phyloP scores from a whole-genome alignment of 2,888 invertebrate genomes.

The Drosophila paramelanica region DNA sequence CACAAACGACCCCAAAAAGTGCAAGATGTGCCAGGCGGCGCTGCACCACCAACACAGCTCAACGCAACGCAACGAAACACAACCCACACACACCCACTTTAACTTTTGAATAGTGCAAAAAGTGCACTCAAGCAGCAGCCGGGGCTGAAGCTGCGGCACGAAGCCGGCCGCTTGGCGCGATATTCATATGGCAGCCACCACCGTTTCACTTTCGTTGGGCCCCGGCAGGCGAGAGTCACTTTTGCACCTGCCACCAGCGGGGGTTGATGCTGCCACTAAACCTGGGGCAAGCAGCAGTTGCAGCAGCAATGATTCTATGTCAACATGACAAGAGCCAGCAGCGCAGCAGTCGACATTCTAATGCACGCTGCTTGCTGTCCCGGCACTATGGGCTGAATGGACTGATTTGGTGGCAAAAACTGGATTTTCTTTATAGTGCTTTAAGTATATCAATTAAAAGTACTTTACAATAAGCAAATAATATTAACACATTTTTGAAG shows the following conservation, averaged over 20 bases:
- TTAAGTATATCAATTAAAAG: too few relatives aligned
- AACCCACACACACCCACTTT: conserved; percentile 26
- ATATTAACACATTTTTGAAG: too few relatives aligned
- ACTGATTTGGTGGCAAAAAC: too few relatives aligned
- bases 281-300: conserved; percentile 36
- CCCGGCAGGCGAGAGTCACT: conserved; percentile 11
- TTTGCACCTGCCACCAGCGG: conserved; percentile 62
- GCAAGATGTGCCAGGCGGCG: conserved; percentile 35
- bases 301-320: conserved; percentile 70
- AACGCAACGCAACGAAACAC: neutral
- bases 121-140: conserved; percentile 75
- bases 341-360: conserved; percentile 46
- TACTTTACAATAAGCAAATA: too few relatives aligned
- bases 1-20: conserved; percentile 44
- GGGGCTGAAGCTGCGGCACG: conserved; percentile 5
- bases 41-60: conserved; percentile 51
- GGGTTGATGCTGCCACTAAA: conserved; percentile 51
- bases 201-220: conserved; percentile 71
- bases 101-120: conserved; percentile 77
- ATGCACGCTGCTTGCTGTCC: conserved; percentile 39
- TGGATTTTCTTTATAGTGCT: too few relatives aligned
- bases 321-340: conserved; percentile 64
- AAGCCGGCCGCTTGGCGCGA: conserved; percentile 8
- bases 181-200: conserved; percentile 56
- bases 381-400: neutral